Evolutionary conservation across 2,113 vertebrate genomes (phyloP), one percentile per base, ranked within the genome.

Genomic region (Sylvia atricapilla): DNA sequence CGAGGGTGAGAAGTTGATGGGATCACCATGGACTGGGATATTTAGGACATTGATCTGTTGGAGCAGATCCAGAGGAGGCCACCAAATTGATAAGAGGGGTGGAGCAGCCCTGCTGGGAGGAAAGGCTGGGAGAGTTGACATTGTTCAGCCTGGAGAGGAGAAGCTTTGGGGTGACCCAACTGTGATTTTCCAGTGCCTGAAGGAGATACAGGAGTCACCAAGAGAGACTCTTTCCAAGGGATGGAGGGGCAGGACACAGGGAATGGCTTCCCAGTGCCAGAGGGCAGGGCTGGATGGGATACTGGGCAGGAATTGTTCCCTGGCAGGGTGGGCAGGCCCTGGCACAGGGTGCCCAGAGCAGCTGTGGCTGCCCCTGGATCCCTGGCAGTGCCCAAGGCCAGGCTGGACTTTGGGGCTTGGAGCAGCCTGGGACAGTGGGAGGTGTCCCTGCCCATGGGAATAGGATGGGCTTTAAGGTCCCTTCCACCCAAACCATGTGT

Each of bases 181-280:
- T 52, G 73, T 39, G 46, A 8, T 5, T 6, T 41, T 13, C 1
- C 50, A 58, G 4, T 0, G 1, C 53, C 53, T 77, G 31, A 15
- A 59, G 27, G 39, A 60, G 33, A 2, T 11, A 0, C 1, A 52
- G 1, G 28, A 59, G 3, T 3, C 1, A 28, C 25, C 35, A 4
- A 37, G 12, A 41, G 52, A 60, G 27, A 31, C 8, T 50, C 1
- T 15, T 8, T 0, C 1, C 1, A 60, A 37, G 46, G 31, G 22
- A 2, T 52, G 22, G 73, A 53, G 55, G 1, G 33, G 0, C 33
- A 77, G 46, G 44, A 33, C 31, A 18, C 0, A 3, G 37, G 33
- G 39, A 69, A 60, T 53, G 37, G 44, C 4, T 49, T 44, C 37
- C 13, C 21, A 50, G 0, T 86, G 46, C 9, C 53, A 69, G 84